A percentile compares a stretch with the other conserved stretches of the same genome.
Evolutionary conservation across 2,888 invertebrate species (phyloP).

Genomic region (Lymantria dispar): DNA sequence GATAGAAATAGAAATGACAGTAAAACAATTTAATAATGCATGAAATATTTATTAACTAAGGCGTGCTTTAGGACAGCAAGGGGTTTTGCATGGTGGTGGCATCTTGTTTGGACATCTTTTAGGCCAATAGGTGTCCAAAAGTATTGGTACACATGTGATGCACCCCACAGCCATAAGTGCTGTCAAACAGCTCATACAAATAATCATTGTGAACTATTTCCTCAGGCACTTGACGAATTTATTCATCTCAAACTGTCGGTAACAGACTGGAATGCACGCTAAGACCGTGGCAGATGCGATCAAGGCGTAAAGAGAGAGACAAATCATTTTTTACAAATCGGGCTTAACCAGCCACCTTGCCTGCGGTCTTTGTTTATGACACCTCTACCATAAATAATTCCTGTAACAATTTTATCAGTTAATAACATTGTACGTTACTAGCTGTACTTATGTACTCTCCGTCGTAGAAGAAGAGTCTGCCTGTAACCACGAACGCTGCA

Average conservation of each 20-base stretch:
- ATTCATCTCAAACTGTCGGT: conserved; percentile 47
- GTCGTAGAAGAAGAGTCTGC: too few species aligned
- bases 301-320: conserved; percentile 48
- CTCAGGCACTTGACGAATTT: conserved; percentile 54
- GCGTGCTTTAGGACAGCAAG: conserved; percentile 46
- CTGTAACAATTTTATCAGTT: too few species aligned
- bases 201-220: conserved; percentile 45
- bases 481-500: too few species aligned
- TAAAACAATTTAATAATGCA: too few species aligned
- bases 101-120: conserved; percentile 2
- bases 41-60: neutral
- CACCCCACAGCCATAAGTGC: conserved; percentile 48
- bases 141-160: conserved; percentile 50
- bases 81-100: conserved; percentile 39
- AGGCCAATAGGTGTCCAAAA: conserved; percentile 47
- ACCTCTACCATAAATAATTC: neutral
- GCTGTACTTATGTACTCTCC: too few species aligned
- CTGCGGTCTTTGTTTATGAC: neutral
- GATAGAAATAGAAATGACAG: too few species aligned
- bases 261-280: conserved; percentile 55
- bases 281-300: conserved; percentile 40
- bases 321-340: conserved; percentile 43
- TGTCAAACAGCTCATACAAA: conserved; percentile 50
- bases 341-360: neutral
- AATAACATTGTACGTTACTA: too few species aligned